Conservation (phyloP, 1,140 invertebrate species). For the Thereuonema tuberculata region DNA sequence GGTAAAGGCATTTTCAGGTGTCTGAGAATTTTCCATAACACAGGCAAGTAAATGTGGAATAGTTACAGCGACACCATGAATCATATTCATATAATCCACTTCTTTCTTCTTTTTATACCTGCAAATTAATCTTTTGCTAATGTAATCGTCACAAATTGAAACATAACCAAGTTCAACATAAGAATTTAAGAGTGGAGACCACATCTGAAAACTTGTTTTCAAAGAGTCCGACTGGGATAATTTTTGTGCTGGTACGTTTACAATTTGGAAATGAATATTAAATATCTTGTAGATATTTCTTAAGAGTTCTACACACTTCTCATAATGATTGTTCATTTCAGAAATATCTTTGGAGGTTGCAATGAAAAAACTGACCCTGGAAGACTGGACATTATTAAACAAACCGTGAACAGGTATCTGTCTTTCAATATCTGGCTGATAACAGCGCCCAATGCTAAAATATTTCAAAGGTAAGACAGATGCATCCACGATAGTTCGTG, state of each 20-base stretch:
- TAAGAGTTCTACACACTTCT: constrained; percentile 33
- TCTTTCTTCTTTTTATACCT: constrained; percentile 40
- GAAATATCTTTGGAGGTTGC: constrained; percentile 30
- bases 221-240: constrained; percentile 44
- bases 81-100: constrained; percentile 39
- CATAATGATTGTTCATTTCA: constrained; percentile 34
- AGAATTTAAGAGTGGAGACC: constrained; percentile 38
- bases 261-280: constrained; percentile 45
- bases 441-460: constrained; percentile 45
- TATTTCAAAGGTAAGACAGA: constrained; percentile 38
- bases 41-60: neutral
- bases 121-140: constrained; percentile 47
- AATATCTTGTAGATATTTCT: constrained; percentile 41
- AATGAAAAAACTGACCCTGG: constrained; percentile 42
- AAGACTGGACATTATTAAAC: constrained; percentile 45
- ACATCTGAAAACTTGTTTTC: constrained; percentile 47
- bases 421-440: constrained; percentile 34
- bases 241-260: constrained; percentile 37
- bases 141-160: constrained; percentile 44
- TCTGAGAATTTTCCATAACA: constrained; percentile 7
- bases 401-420: constrained; percentile 33
- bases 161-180: constrained; percentile 51
- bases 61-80: constrained; percentile 44
- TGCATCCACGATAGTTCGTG: constrained; percentile 38
- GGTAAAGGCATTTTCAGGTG: neutral